Conservation (phyloP, 2,888 invertebrate species). For the Pseudococcus jackbeardsleyi region DNA sequence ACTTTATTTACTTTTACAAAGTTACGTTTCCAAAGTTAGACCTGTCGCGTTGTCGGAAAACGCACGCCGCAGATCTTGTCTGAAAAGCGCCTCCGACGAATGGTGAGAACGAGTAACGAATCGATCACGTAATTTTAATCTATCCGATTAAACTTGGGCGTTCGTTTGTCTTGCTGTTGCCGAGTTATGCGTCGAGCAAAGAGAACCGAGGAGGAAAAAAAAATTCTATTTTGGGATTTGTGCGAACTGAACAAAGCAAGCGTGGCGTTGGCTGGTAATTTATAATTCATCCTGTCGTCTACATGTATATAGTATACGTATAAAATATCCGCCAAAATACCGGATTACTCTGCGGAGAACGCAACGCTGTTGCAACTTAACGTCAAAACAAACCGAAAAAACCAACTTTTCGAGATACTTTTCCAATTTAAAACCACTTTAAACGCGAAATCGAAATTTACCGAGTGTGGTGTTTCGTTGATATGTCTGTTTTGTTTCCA, state of each 20-base stretch:
- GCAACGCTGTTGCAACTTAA: background rate
- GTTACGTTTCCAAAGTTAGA: background rate
- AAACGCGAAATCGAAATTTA: constrained; percentile 29
- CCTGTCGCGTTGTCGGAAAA: background rate
- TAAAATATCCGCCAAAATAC: constrained; percentile 23
- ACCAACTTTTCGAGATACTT: constrained; percentile 23
- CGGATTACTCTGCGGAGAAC: background rate
- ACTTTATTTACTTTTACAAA: constrained; percentile 13
- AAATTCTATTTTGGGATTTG: constrained; percentile 29
- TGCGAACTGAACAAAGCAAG: background rate
- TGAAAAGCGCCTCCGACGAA: background rate
- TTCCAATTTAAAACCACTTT: constrained; percentile 51
- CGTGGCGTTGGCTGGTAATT: constrained; percentile 11
- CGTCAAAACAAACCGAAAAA: constrained; percentile 22
- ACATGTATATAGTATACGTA: background rate
- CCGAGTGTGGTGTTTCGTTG: background rate
- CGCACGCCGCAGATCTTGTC: background rate
- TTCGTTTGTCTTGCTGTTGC: background rate
- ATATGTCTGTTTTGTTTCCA: background rate
- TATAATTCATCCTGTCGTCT: constrained; percentile 32
- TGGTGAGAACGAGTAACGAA: background rate
- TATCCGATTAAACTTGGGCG: constrained; percentile 15
- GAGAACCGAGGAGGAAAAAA: background rate
- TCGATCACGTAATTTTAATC: constrained; percentile 19
- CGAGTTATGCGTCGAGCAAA: background rate